Evolutionary conservation across 2,797 vertebrate species (phyloP).

Genomic region (Bradypodion ventrale): DNA sequence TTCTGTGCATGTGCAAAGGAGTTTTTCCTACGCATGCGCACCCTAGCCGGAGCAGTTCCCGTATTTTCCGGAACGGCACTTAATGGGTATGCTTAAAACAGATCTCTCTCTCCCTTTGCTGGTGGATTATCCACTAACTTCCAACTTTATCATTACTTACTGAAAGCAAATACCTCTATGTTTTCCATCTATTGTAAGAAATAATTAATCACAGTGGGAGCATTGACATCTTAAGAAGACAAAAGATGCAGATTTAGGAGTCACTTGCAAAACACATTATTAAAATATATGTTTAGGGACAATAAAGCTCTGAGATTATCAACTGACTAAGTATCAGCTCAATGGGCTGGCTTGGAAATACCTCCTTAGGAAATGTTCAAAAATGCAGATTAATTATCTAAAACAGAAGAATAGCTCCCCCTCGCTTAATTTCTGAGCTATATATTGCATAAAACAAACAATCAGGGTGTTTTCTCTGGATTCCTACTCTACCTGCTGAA

Average conservation of each 20-base stretch:
- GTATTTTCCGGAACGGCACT: too few species aligned
- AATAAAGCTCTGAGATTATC: conserved; percentile 65
- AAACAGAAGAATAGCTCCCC: conserved; percentile 48
- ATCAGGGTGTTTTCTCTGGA: conserved; percentile 43
- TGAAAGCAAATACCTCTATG: conserved; percentile 23
- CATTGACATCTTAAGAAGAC: conserved; percentile 63
- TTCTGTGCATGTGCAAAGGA: too few species aligned
- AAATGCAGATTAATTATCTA: conserved; percentile 66
- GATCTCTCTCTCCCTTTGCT: neutral
- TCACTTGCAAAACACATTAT: conserved; percentile 53
- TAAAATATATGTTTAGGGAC: conserved; percentile 67
- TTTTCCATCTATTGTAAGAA: conserved; percentile 46
- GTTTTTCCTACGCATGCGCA: too few species aligned
- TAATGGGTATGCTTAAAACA: too few species aligned
- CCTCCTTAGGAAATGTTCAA: conserved; percentile 63
- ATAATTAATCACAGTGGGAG: conserved; percentile 49
- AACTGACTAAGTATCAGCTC: conserved; percentile 52
- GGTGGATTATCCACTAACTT: neutral
- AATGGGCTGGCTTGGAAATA: conserved; percentile 61
- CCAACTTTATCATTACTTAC: conserved; percentile 22
- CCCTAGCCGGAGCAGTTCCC: too few species aligned
- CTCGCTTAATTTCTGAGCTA: conserved; percentile 53
- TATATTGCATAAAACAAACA: conserved; percentile 61
- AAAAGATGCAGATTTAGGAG: conserved; percentile 60
- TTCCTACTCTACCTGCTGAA: conserved; percentile 45